Evolutionary conservation across 1,140 invertebrate genomes (phyloP).

Genomic region (Drosophila azteca): DNA sequence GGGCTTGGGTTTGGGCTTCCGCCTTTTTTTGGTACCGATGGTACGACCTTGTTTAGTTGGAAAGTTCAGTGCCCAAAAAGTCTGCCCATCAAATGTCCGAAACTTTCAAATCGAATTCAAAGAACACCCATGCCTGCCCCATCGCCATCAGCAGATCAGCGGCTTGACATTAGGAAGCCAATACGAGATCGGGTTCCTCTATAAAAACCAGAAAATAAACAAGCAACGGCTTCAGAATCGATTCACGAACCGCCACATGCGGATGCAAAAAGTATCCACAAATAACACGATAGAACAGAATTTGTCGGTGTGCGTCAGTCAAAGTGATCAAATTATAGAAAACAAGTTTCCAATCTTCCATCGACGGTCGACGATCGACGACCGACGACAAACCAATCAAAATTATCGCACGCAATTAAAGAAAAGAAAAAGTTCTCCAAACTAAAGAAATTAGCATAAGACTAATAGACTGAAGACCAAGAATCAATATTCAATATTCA

Average conservation of each 20-base stretch:
- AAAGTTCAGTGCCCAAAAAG: neutral
- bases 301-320: constrained; percentile 49
- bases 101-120: too few relatives aligned
- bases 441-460: constrained; percentile 58
- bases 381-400: constrained; percentile 13
- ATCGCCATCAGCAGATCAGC: constrained; percentile 33
- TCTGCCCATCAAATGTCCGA: neutral
- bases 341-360: constrained; percentile 53
- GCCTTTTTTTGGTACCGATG: too few relatives aligned
- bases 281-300: constrained; percentile 30
- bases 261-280: constrained; percentile 61
- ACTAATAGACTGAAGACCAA: constrained; percentile 51
- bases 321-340: constrained; percentile 41
- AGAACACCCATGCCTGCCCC: neutral
- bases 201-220: constrained; percentile 81
- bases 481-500: too few relatives aligned
- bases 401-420: constrained; percentile 7
- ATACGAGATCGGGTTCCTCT: constrained; percentile 74
- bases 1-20: too few relatives aligned
- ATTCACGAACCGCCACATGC: constrained; percentile 61
- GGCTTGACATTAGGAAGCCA: constrained; percentile 59
- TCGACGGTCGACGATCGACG: neutral
- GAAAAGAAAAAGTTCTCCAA: constrained; percentile 35
- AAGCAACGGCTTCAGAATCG: constrained; percentile 77
- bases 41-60: neutral